Conservation (phyloP, 2,888 invertebrate genomes). For the Sthenelais limicola region DNA sequence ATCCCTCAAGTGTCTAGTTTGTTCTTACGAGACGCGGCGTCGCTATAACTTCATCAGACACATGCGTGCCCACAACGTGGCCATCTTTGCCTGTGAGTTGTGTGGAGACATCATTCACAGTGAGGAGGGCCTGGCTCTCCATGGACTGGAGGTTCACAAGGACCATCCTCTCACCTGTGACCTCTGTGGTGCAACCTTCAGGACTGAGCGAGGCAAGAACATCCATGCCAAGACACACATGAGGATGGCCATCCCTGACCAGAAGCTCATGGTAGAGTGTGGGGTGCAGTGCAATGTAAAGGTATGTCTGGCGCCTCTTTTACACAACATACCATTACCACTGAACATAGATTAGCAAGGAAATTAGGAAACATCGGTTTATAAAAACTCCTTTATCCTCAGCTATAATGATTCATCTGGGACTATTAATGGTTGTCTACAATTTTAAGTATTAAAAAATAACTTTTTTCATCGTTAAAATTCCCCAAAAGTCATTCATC, state of each 20-base stretch:
- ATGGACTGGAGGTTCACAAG: constrained; percentile 19
- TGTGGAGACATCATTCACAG: constrained; percentile 24
- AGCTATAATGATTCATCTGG: no score
- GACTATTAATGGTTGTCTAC: no score
- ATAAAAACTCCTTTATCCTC: no score
- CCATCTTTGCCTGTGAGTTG: constrained; percentile 30
- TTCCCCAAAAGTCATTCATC: no score
- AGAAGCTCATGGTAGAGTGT: constrained; percentile 31
- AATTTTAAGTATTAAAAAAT: no score
- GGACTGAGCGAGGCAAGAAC: constrained; percentile 31
- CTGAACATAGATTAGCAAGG: no score
- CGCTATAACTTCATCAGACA: constrained; percentile 38
- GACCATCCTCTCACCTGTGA: constrained; percentile 27
- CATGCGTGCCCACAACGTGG: constrained; percentile 29
- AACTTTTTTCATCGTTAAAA: no score
- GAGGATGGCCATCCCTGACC: constrained; percentile 26
- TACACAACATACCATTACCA: no score
- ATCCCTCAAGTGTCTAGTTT: constrained; percentile 16
- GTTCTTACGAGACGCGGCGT: constrained; percentile 9
- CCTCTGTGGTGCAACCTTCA: constrained; percentile 29
- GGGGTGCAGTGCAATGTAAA: constrained; percentile 33
- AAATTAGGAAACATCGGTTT: no score
- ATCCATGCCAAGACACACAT: constrained; percentile 37
- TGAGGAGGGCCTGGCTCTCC: constrained; percentile 17
- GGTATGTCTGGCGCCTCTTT: no score